These are phyloP conservation scores for Catostylus mosaicus DNA, from an alignment of 30 jellyfish, hydroid and myxozoan genomes.

Conservation along the genomic window DNA sequence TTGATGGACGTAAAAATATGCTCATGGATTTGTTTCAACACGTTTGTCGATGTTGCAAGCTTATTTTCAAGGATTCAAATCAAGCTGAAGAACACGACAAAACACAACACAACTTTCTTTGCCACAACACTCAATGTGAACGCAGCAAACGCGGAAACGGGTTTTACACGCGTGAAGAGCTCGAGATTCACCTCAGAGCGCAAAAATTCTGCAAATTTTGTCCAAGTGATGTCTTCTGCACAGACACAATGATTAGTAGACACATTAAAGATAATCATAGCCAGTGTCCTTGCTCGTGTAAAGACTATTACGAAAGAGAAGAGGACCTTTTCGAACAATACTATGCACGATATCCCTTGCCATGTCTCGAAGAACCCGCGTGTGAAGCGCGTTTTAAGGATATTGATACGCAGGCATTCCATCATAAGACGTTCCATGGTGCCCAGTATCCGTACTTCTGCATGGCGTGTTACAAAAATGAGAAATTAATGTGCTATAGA, in stretches of 20 bases:
- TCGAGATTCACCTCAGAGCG: conserved; percentile 69
- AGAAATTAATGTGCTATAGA: conserved; percentile 71
- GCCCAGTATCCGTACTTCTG: conserved; percentile 82
- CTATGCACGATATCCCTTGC: conserved; percentile 80
- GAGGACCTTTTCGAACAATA: conserved; percentile 88
- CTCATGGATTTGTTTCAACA: conserved; percentile 77
- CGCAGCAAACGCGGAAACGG: conserved; percentile 94
- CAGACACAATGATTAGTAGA: conserved; percentile 13
- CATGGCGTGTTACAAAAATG: conserved; percentile 84
- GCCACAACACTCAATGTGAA: conserved; percentile 86
- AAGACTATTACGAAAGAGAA: conserved; percentile 60
- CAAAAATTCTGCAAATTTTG: conserved; percentile 83
- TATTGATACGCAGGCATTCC: conserved; percentile 94
- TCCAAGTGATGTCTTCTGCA: conserved; percentile 78
- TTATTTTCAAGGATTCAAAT: conserved; percentile 41
- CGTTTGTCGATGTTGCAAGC: conserved; percentile 76
- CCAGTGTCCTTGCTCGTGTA: conserved; percentile 85
- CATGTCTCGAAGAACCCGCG: conserved; percentile 90
- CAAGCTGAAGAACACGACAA: conserved; percentile 83
- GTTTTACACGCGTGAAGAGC: conserved; percentile 80
- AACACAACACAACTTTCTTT: conserved; percentile 69
- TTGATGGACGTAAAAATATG: conserved; percentile 68
- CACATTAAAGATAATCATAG: conserved; percentile 74
- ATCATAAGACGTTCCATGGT: conserved; percentile 86
- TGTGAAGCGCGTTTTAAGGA: conserved; percentile 79